Evolutionary conservation across 2,888 invertebrate species (phyloP).

Genomic region (Gibbula magus): DNA sequence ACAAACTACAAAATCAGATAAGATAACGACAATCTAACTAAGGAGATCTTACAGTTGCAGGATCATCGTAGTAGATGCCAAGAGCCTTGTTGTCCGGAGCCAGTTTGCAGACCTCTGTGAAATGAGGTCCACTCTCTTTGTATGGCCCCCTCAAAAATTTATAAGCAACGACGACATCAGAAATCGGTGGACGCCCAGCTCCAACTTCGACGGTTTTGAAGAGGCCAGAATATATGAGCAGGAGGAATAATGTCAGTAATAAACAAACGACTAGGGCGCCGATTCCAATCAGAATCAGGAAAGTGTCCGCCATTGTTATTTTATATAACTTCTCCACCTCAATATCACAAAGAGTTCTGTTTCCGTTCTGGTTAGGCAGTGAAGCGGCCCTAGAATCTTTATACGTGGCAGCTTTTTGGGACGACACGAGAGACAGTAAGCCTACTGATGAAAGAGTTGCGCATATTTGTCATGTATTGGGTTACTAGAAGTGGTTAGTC

Average conservation of each 20-base stretch:
- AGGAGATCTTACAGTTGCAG: conserved; percentile 68
- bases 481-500: too few species aligned
- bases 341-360: neutral
- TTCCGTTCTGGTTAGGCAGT: neutral
- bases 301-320: conserved; percentile 52
- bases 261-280: conserved; percentile 61
- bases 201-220: conserved; percentile 70
- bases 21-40: neutral
- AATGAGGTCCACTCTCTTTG: conserved; percentile 73
- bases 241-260: conserved; percentile 60
- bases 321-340: neutral
- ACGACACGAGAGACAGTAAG: neutral
- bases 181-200: conserved; percentile 73
- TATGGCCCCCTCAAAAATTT: conserved; percentile 76
- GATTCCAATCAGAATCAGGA: conserved; percentile 59
- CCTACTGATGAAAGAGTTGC: too few species aligned
- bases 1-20: neutral
- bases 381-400: neutral
- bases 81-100: conserved; percentile 72
- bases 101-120: conserved; percentile 73
- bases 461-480: too few species aligned
- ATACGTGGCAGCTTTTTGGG: neutral
- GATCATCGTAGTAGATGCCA: conserved; percentile 77
- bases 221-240: conserved; percentile 72
- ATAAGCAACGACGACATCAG: conserved; percentile 72